Conservation (phyloP, 2,888 invertebrate species). For the Amaurobius ferox region DNA sequence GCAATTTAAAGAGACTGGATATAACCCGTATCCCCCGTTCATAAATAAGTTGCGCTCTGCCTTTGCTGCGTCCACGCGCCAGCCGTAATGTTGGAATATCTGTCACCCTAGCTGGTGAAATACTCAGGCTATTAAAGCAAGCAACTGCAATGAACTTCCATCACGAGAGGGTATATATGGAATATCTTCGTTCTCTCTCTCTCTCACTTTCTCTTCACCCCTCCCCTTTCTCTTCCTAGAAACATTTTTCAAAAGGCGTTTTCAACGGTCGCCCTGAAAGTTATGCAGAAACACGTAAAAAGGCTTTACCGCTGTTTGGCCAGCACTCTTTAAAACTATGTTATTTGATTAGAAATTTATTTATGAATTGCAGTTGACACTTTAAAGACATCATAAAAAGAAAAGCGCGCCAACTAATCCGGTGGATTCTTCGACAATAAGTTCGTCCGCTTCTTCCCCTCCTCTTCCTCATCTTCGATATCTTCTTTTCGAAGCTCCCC, state of each 20-base stretch:
- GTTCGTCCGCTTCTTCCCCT: conserved; percentile 35
- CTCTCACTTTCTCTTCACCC: neutral
- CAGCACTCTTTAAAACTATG: conserved; percentile 73
- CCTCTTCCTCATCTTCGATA: conserved; percentile 46
- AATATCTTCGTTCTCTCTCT: conserved; percentile 47
- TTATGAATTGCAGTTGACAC: conserved; percentile 73
- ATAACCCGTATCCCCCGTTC: conserved; percentile 64
- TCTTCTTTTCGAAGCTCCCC: conserved; percentile 40
- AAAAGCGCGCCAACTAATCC: conserved; percentile 67
- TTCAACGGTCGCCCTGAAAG: conserved; percentile 40
- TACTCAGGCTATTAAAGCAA: conserved; percentile 72
- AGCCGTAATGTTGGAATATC: conserved; percentile 72
- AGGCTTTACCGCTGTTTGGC: conserved; percentile 72
- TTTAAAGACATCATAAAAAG: conserved; percentile 73
- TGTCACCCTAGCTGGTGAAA: conserved; percentile 68
- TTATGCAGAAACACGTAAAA: conserved; percentile 73
- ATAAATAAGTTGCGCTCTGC: conserved; percentile 60
- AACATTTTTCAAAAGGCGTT: conserved; percentile 69
- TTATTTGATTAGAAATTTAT: conserved; percentile 73
- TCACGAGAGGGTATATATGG: conserved; percentile 62
- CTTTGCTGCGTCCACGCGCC: conserved; percentile 46
- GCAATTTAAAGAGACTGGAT: conserved; percentile 69
- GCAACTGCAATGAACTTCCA: conserved; percentile 71
- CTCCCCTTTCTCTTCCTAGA: conserved; percentile 20
- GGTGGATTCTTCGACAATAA: conserved; percentile 60